Evolutionary conservation across 2,888 invertebrate genomes (phyloP).

Genomic region (Erebia epiphron): DNA sequence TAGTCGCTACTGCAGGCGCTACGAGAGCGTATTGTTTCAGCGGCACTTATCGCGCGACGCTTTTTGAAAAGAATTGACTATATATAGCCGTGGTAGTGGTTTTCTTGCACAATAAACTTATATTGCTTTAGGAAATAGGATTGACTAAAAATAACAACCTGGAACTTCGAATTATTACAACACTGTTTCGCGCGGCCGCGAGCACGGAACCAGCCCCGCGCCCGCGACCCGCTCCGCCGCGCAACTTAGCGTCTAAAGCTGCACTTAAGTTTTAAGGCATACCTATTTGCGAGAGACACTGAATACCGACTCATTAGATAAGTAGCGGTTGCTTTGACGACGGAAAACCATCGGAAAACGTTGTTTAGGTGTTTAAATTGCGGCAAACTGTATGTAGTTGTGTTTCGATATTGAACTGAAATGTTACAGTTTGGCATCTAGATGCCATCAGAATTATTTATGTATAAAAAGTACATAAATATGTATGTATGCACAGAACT

Average conservation of each 20-base stretch:
- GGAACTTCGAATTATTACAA: too few species aligned
- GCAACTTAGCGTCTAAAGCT: background rate
- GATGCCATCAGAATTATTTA: too few species aligned
- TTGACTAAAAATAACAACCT: too few species aligned
- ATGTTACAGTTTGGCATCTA: too few species aligned
- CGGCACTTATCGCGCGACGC: conserved; percentile 7
- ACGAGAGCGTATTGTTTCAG: conserved; percentile 5
- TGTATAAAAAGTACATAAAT: too few species aligned
- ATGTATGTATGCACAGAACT: conserved; percentile 13
- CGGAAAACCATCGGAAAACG: too few species aligned
- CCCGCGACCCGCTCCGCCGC: background rate
- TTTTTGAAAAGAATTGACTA: background rate
- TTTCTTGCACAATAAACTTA: too few species aligned
- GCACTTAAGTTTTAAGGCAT: background rate
- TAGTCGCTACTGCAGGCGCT: too few species aligned
- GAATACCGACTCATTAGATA: background rate
- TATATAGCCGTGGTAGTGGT: too few species aligned
- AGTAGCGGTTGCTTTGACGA: background rate
- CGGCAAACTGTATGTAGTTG: background rate
- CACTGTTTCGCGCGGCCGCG: background rate
- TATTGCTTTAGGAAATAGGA: too few species aligned
- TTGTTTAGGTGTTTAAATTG: background rate
- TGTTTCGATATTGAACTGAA: too few species aligned
- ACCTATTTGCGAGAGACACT: background rate
- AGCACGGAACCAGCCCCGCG: background rate